phyloP scores from a whole-genome alignment of 2,113 vertebrate species.

The Triplophysa rosa region DNA sequence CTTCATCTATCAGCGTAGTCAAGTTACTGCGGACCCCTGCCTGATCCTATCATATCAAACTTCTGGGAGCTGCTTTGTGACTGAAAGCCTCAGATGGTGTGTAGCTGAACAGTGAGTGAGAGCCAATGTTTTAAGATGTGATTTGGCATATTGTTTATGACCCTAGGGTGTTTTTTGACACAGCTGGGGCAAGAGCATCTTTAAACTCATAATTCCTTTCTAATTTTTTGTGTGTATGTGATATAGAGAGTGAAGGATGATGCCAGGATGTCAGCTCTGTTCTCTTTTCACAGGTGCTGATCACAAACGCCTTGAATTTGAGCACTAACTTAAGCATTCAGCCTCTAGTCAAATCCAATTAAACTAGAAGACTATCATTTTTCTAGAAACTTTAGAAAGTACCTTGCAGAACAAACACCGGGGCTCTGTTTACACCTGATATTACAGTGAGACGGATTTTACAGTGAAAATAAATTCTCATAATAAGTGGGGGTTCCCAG shows the following conservation, averaged over 20 bases:
- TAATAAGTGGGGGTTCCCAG: too few relatives aligned
- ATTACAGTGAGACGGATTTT: too few relatives aligned
- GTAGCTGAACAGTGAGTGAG: conserved; percentile 24
- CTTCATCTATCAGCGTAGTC: conserved; percentile 20
- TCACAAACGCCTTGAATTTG: not conserved
- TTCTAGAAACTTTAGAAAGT: too few relatives aligned
- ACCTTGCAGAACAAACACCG: too few relatives aligned
- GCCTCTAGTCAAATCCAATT: too few relatives aligned
- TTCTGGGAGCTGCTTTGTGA: conserved; percentile 15
- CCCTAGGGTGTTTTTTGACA: conserved; percentile 27
- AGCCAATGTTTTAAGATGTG: conserved; percentile 25
- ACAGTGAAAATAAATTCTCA: too few relatives aligned
- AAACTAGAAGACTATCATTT: too few relatives aligned
- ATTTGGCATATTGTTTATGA: conserved; percentile 32
- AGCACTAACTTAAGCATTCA: not conserved
- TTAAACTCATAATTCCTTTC: conserved; percentile 14
- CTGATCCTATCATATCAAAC: conserved; percentile 35
- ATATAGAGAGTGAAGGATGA: not conserved
- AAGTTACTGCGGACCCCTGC: conserved; percentile 26
- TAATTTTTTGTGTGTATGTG: conserved; percentile 34
- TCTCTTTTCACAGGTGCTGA: not conserved
- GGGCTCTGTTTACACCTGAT: too few relatives aligned
- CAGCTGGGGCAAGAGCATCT: conserved; percentile 33
- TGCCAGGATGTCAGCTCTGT: not conserved
- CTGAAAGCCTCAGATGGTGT: conserved; percentile 27